A percentile compares a stretch with the other conserved stretches of the same genome.
Evolutionary conservation across 2,113 vertebrate genomes (phyloP).

Genomic region (Hyperopisus bebe): DNA sequence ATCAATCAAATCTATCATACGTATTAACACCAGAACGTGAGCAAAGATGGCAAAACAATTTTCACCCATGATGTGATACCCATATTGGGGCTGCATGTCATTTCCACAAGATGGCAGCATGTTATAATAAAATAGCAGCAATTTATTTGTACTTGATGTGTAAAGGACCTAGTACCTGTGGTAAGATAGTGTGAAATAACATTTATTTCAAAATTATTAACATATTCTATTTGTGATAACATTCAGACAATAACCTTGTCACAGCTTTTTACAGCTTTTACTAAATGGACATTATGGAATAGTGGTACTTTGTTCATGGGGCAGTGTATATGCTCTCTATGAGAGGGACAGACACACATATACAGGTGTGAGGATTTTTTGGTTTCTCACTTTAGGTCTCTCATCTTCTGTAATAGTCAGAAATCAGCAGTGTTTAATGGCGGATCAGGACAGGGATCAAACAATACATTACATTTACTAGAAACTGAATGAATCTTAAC

Average conservation of each 20-base stretch:
- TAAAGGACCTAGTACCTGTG: neutral
- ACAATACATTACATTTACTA: neutral
- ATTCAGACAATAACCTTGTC: neutral
- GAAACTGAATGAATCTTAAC: neutral
- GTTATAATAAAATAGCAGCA: neutral
- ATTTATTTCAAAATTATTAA: neutral
- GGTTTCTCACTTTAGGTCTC: conserved; percentile 59
- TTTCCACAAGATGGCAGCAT: neutral
- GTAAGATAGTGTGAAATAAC: neutral
- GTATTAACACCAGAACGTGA: neutral
- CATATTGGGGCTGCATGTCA: neutral
- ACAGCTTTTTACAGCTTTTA: neutral
- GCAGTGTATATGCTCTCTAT: neutral
- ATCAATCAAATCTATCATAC: neutral
- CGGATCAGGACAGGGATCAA: neutral
- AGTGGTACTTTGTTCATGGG: neutral
- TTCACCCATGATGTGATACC: neutral
- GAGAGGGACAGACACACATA: neutral
- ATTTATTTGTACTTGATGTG: neutral
- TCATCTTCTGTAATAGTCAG: conserved; percentile 59
- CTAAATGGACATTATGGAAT: neutral
- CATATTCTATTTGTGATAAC: neutral
- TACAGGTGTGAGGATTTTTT: neutral
- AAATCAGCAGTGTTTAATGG: neutral
- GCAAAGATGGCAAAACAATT: neutral